Conservation (phyloP, 2,888 invertebrate species). For the Melanargia galathea region DNA sequence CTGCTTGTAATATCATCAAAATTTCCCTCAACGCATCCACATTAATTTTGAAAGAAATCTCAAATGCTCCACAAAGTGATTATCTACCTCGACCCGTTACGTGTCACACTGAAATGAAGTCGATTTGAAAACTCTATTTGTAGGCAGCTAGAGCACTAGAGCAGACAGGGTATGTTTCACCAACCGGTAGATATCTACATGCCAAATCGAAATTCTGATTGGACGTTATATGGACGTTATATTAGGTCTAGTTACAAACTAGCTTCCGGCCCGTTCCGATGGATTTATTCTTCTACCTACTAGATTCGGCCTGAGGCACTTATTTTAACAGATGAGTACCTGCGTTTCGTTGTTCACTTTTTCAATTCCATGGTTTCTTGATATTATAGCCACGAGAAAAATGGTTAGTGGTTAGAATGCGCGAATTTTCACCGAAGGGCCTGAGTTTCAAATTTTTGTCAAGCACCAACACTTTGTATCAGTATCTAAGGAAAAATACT, state of each 20-base stretch:
- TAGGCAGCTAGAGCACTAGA: neutral
- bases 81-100: neutral
- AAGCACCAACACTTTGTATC: no score
- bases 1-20: no score
- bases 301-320: neutral
- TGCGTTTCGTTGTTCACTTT: neutral
- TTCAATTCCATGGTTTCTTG: no score
- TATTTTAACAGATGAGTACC: neutral
- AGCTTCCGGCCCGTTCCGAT: neutral
- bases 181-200: neutral
- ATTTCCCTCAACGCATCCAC: neutral
- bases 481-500: no score
- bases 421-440: no score
- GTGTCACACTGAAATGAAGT: slow-evolving; percentile 1
- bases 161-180: neutral
- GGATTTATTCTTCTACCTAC: slow-evolving; percentile 7
- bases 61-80: neutral
- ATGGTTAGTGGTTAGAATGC: no score
- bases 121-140: slow-evolving; percentile 5
- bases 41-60: neutral
- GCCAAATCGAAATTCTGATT: slow-evolving; percentile 15
- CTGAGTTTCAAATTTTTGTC: no score
- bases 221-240: slow-evolving; percentile 1
- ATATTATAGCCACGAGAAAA: no score
- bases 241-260: neutral